Percentiles rank a stretch among this genome's conserved stretches.
Conservation (phyloP, 2,113 vertebrate genomes). For the Elephantulus edwardii region DNA sequence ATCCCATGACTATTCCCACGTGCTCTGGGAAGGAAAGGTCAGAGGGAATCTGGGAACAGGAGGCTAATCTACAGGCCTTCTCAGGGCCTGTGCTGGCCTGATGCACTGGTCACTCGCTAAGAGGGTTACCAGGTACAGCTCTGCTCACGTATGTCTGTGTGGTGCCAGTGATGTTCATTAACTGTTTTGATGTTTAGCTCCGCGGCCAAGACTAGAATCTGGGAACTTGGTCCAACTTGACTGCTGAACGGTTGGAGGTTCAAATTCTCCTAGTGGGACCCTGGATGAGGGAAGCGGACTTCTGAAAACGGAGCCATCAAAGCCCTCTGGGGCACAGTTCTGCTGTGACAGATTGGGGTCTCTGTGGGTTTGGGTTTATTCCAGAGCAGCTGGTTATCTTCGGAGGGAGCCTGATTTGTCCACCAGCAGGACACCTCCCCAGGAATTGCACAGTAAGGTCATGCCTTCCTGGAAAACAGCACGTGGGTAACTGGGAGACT, state of each 20-base stretch:
- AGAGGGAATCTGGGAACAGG: background rate
- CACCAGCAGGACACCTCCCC: background rate
- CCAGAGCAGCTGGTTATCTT: too few relatives aligned
- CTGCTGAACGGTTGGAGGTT: rapidly evolving
- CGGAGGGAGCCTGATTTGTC: background rate
- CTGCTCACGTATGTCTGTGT: background rate
- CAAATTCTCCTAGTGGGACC: background rate
- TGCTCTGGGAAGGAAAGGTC: rapidly evolving
- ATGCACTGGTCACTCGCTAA: too few relatives aligned
- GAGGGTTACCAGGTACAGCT: background rate
- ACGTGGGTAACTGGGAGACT: background rate
- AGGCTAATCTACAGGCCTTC: background rate
- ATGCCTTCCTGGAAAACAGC: background rate
- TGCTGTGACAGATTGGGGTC: too few relatives aligned
- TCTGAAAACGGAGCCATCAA: background rate
- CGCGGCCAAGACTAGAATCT: background rate
- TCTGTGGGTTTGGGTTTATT: too few relatives aligned
- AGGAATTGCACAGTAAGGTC: background rate
- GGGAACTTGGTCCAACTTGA: background rate
- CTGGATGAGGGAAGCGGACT: background rate
- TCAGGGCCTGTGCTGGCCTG: background rate
- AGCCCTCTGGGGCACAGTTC: too few relatives aligned
- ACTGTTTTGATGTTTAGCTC: background rate
- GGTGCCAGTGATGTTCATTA: background rate
- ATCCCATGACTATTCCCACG: rapidly evolving